Evolutionary conservation across 2,113 vertebrate genomes (phyloP), one percentile per base, ranked within the genome.

Genomic region (Leucopternis melanops): DNA sequence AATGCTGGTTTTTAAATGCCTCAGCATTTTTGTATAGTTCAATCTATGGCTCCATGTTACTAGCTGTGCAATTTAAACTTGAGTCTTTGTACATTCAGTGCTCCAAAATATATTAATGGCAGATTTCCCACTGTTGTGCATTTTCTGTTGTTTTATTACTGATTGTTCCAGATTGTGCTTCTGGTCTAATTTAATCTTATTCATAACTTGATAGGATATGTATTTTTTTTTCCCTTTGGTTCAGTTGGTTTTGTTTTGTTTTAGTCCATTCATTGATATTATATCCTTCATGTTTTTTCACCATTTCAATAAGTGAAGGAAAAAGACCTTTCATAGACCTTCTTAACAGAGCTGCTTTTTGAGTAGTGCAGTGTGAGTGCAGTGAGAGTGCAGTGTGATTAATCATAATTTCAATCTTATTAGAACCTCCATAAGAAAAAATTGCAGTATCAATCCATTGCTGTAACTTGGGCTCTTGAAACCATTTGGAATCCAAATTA

Each of bases 81-180:
- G 50, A 95, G 54, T 40, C 55, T 66, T 49, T 72, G 13, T 81
- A 9, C 36, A 4, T 84, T 63, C 54, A 62, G 17, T 74, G 23
- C 73, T 95, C 67, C 63, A 66, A 61, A 74, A 81, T 22, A 20
- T 12, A 61, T 69, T 16, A 38, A 5, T 63, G 55, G 9, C 67
- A 65, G 12, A 9, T 73, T 92, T 97, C 90, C 57, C 38, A 27
- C 65, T 96, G 70, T 86, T 95, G 85, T 91, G 50, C 55, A 34
- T 80, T n/a, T 88, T 92, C 61, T 88, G 15, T 91, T 88, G 13
- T 92, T 95, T 96, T 95, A 45, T 96, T 95, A 87, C 62, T 90
- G 93, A 95, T 96, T 92, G 42, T 42, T 90, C 54, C 59, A 92
- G 61, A 88, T 96, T 77, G 54, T 92, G 42, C 73, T 86, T 72